phyloP scores from a whole-genome alignment of 2,888 invertebrate genomes.

The Nemurella pictetii region DNA sequence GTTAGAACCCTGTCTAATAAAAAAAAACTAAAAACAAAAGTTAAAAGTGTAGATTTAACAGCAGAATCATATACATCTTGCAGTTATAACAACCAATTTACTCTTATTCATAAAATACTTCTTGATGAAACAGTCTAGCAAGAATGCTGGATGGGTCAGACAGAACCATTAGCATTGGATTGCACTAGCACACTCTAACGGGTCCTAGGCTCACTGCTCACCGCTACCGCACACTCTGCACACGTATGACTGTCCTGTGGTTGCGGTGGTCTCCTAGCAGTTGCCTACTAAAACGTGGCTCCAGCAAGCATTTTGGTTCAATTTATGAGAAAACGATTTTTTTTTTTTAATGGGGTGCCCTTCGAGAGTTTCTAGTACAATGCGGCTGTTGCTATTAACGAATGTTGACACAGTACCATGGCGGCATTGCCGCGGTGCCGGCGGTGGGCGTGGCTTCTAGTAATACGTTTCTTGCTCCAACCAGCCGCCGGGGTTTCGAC shows the following conservation, averaged over 20 bases:
- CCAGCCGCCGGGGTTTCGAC: slow-evolving; percentile 98
- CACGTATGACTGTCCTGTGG: slow-evolving; percentile 11
- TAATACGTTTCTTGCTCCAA: slow-evolving; percentile 99
- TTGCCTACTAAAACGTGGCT: slow-evolving; percentile 47
- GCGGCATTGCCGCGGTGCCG: slow-evolving; percentile 36
- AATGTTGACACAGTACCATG: slow-evolving; percentile 38
- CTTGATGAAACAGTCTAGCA: slow-evolving; percentile 43
- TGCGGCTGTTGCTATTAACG: slow-evolving; percentile 39
- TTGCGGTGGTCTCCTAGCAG: slow-evolving; percentile 42
- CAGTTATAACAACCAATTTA: slow-evolving; percentile 44
- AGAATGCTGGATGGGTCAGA: slow-evolving; percentile 42
- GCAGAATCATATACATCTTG: slow-evolving; percentile 45
- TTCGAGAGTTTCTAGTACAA: slow-evolving; percentile 42
- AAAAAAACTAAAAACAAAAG: slow-evolving; percentile 44
- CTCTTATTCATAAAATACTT: slow-evolving; percentile 43
- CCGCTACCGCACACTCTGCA: slow-evolving; percentile 28
- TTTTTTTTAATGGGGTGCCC: slow-evolving; percentile 37
- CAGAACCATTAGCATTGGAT: slow-evolving; percentile 41
- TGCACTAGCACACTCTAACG: slow-evolving; percentile 43
- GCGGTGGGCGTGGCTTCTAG: slow-evolving; percentile 57
- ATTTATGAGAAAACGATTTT: slow-evolving; percentile 34
- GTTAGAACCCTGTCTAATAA: slow-evolving; percentile 43
- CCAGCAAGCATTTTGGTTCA: slow-evolving; percentile 43
- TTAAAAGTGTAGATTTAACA: slow-evolving; percentile 45
- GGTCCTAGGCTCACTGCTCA: slow-evolving; percentile 39